Conservation (phyloP, 2,888 invertebrate species). For the Himalopsyche japonica region DNA sequence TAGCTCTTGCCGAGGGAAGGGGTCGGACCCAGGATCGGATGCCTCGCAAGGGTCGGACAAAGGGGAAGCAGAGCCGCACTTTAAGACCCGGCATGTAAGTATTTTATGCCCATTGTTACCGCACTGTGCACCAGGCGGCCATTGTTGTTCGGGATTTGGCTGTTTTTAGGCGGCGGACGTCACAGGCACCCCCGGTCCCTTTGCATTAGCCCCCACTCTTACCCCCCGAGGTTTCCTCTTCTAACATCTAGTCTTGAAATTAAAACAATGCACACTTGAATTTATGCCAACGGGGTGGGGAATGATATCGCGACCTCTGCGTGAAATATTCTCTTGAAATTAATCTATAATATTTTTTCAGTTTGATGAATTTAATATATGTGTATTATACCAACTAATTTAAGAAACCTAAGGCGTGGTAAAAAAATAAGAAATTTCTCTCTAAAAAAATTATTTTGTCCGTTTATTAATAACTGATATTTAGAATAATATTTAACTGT, state of each 20-base stretch:
- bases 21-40: neutral
- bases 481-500: no score
- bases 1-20: neutral
- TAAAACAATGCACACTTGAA: constrained; percentile 27
- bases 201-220: constrained; percentile 53
- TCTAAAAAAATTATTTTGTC: no score
- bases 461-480: no score
- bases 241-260: constrained; percentile 21
- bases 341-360: neutral
- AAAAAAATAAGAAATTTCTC: no score
- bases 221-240: neutral
- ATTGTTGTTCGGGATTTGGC: constrained; percentile 48
- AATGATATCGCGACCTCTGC: neutral
- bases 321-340: neutral
- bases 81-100: constrained; percentile 33
- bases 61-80: constrained; percentile 13
- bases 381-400: no score
- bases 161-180: constrained; percentile 45
- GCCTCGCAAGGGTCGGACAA: neutral
- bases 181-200: neutral
- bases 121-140: constrained; percentile 38
- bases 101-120: constrained; percentile 38
- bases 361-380: neutral
- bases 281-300: neutral
- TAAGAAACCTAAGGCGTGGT: no score